Percentiles rank a stretch among this genome's conserved stretches.
Evolutionary conservation across 2,797 vertebrate species (phyloP).

Genomic region (Myripristis murdjan): DNA sequence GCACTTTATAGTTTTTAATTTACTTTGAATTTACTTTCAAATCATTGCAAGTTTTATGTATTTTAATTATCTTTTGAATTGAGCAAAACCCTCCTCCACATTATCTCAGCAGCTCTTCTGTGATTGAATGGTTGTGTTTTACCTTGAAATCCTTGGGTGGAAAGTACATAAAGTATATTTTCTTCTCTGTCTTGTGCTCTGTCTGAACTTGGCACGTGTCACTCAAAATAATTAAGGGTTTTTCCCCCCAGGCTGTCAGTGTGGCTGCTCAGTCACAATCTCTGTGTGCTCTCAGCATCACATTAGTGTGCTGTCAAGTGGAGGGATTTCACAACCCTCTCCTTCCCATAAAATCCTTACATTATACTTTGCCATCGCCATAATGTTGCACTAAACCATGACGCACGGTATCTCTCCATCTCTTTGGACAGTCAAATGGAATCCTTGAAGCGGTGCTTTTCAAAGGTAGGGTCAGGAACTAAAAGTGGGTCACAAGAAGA

Average conservation of each 20-base stretch:
- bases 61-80: neutral
- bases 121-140: neutral
- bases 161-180: conserved; percentile 31
- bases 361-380: neutral
- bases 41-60: neutral
- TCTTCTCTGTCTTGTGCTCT: neutral
- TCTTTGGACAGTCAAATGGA: conserved; percentile 1
- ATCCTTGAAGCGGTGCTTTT: too few species aligned
- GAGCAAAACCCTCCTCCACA: conserved; percentile 18
- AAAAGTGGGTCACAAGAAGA: conserved; percentile 9
- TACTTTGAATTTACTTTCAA: neutral
- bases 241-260: neutral
- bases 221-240: conserved; percentile 4
- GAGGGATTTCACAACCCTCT: conserved; percentile 13
- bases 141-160: neutral
- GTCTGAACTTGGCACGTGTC: conserved; percentile 27
- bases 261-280: neutral
- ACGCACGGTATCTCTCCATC: neutral
- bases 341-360: neutral
- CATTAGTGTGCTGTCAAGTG: conserved; percentile 14
- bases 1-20: too few species aligned
- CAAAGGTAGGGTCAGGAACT: conserved; percentile 12
- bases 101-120: conserved; percentile 1
- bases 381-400: neutral
- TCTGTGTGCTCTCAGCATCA: neutral